These are phyloP conservation scores for Melipona bicolor DNA, from an alignment of 2,888 invertebrate species.

Conservation along the genomic window DNA sequence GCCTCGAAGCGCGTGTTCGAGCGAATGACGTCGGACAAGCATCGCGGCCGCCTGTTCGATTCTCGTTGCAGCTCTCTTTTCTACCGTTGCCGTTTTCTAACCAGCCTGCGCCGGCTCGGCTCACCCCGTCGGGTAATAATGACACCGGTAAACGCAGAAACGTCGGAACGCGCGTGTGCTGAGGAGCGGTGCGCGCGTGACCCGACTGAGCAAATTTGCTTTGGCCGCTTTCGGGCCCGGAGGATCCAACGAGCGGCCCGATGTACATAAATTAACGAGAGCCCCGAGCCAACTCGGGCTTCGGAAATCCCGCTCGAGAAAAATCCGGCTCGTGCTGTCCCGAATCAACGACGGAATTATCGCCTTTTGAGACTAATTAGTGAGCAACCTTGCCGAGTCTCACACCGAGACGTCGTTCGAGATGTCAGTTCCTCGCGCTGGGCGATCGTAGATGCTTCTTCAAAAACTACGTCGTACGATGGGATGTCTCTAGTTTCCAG, in stretches of 20 bases:
- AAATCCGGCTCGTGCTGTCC: conserved; percentile 33
- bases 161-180: conserved; percentile 44
- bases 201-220: conserved; percentile 75
- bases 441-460: neutral
- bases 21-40: conserved; percentile 30
- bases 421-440: neutral
- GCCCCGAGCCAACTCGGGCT: conserved; percentile 25
- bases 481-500: too few relatives aligned
- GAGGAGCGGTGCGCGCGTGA: conserved; percentile 74
- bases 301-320: conserved; percentile 33
- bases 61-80: conserved; percentile 54
- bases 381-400: neutral
- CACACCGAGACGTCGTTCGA: neutral
- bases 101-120: conserved; percentile 69
- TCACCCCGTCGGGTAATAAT: conserved; percentile 70
- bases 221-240: conserved; percentile 65
- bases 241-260: conserved; percentile 60
- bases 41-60: conserved; percentile 2
- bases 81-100: conserved; percentile 58
- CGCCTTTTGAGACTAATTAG: conserved; percentile 52
- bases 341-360: conserved; percentile 37
- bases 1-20: conserved; percentile 39
- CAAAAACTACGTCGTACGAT: neutral
- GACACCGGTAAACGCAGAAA: conserved; percentile 75
- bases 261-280: conserved; percentile 73